Base-by-base conservation (phyloP, 1,140 invertebrate genomes). In the Neodiprion lecontei region DNA sequence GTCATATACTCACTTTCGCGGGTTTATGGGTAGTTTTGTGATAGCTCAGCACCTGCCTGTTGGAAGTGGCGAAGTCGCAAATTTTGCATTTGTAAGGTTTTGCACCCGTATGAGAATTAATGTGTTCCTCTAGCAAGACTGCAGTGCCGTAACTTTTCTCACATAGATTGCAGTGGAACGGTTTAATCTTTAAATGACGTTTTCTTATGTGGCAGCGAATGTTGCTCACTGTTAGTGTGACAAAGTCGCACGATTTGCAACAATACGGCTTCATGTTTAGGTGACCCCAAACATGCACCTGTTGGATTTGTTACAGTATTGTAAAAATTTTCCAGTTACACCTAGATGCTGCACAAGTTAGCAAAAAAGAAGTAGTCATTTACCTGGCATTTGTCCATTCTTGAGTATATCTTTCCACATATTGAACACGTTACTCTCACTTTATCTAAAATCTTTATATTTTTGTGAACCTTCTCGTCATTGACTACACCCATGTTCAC, bases 221-320 rank as follows among this genome's bases (percentile, higher is more conserved):
- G 73, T 85, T 83, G 4, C 75, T 83, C 9, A 83, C 72, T 7
- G 84, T 88, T 1, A 85, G 77, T 47, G 88, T 90, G 5, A 83
- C 73, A 76, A 90, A 84, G 49, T 87, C 80, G 79, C 91, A 92
- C 11, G 76, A 73, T 23, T 79, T 83, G 72, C 89, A 90, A 48
- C 83, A 81, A 70, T 85, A 87, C 0, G 85, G 85, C 70, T 83
- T 87, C 75, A 87, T 86, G 7, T 83, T 77, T 5, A 87, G 75
- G 72, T 88, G 85, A 11, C 81, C 74, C 80, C 81, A 84, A 11
- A 87, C 76, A 50, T 87, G 86, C 2, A 86, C 80, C 75, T 81
- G 40, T 7, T 61, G 67, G 21, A 66, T 68, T 65, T 17, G 17
- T 50, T 61, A 61, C n/a, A 61, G 53, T 61, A 61, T 61, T 14